phyloP scores from a whole-genome alignment of 1,140 invertebrate genomes.

The Lordiphosa collinella region DNA sequence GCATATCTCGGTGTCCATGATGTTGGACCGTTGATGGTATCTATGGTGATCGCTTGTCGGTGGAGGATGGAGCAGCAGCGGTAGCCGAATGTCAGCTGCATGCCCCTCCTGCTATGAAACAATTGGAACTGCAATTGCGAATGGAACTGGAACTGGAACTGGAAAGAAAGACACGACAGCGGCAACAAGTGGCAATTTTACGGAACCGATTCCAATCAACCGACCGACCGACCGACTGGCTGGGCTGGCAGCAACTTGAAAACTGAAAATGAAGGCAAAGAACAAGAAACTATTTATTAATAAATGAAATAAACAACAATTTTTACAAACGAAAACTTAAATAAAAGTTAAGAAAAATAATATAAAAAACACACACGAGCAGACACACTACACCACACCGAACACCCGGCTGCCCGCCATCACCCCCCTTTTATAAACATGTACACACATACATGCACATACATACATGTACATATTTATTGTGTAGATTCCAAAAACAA shows the following conservation, averaged over 20 bases:
- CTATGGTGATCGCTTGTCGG: slow-evolving; percentile 2
- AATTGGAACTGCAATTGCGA: background rate
- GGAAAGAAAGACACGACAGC: background rate
- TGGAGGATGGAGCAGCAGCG: slow-evolving; percentile 18
- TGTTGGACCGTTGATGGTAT: slow-evolving; percentile 14
- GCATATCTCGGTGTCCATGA: slow-evolving; percentile 53
- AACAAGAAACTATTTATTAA: slow-evolving; percentile 78
- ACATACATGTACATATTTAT: slow-evolving; percentile 42
- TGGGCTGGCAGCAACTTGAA: slow-evolving; percentile 41
- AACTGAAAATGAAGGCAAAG: slow-evolving; percentile 72
- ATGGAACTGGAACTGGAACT: background rate
- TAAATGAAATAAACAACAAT: slow-evolving; percentile 56
- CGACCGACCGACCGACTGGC: slow-evolving; percentile 23
- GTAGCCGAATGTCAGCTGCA: slow-evolving; percentile 23
- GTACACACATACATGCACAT: background rate
- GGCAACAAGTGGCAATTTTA: slow-evolving; percentile 31
- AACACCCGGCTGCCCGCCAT: too few relatives aligned
- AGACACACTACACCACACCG: background rate
- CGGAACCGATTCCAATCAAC: slow-evolving; percentile 2
- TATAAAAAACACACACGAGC: slow-evolving; percentile 30
- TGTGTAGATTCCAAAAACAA: slow-evolving; percentile 61
- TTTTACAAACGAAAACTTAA: slow-evolving; percentile 44
- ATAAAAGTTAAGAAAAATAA: slow-evolving; percentile 42
- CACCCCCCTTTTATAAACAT: background rate
- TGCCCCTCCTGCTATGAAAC: slow-evolving; percentile 1